Evolutionary conservation across 2,888 invertebrate species (phyloP).

Genomic region (Ditylenchus weischeri): DNA sequence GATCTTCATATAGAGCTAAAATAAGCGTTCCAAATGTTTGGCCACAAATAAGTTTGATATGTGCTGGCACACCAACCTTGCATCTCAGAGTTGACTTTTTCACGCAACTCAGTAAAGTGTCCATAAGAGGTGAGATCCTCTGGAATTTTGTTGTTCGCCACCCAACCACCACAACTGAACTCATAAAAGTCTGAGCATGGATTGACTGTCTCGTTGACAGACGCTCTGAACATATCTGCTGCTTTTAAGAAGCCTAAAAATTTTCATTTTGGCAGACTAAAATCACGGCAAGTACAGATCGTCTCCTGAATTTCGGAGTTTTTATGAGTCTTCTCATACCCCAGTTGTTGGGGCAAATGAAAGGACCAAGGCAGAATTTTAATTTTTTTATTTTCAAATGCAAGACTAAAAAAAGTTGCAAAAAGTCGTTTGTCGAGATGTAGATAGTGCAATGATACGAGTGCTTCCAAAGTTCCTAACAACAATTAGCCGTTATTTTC

Average conservation of each 20-base stretch:
- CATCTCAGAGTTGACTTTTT: slow-evolving; percentile 53
- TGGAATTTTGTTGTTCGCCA: slow-evolving; percentile 46
- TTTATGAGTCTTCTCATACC: no score
- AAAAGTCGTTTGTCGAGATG: no score
- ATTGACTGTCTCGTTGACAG: slow-evolving; percentile 38
- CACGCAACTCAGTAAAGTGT: slow-evolving; percentile 51
- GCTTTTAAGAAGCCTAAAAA: slow-evolving; percentile 37
- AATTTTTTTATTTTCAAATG: no score
- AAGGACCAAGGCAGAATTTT: no score
- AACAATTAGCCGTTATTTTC: no score
- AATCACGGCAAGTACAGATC: no score
- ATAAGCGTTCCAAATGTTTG: not conserved
- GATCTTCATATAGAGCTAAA: slow-evolving; percentile 51
- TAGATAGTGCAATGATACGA: no score
- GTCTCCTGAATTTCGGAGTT: no score
- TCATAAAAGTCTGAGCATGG: slow-evolving; percentile 44
- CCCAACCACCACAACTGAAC: slow-evolving; percentile 49
- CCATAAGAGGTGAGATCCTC: slow-evolving; percentile 51
- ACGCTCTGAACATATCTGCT: slow-evolving; percentile 33
- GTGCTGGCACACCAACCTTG: slow-evolving; percentile 35
- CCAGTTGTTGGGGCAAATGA: no score
- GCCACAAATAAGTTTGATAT: not conserved
- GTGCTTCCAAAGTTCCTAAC: no score
- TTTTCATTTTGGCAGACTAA: not conserved
- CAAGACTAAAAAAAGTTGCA: no score